Percentiles rank a stretch among this genome's conserved stretches.
Evolutionary conservation across 2,797 vertebrate species (phyloP).

Genomic region (Parambassis ranga): DNA sequence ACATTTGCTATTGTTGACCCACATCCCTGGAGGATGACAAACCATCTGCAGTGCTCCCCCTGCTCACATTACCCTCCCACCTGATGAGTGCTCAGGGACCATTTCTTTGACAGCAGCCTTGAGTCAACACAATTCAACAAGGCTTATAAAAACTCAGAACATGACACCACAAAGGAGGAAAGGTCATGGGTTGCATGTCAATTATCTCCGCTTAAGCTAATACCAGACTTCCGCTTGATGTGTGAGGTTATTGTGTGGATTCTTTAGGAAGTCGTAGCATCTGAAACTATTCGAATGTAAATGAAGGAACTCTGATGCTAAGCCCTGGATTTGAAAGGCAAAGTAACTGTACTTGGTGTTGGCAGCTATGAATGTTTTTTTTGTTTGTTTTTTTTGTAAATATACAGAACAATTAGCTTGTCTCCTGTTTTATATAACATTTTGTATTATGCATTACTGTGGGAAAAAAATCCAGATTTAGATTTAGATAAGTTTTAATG

Average conservation of each 20-base stretch:
- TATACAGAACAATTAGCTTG: not conserved
- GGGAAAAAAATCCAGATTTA: not conserved
- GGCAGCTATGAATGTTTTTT: not conserved
- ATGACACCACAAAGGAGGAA: constrained; percentile 42
- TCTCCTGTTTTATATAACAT: not conserved
- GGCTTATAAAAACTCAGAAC: constrained; percentile 50
- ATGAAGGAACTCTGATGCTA: constrained; percentile 26
- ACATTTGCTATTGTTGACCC: constrained; percentile 52
- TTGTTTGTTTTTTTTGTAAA: not conserved
- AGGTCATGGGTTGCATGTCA: constrained; percentile 53
- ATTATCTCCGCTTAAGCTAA: constrained; percentile 31
- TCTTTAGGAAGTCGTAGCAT: not conserved
- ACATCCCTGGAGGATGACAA: constrained; percentile 64
- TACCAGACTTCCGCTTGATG: constrained; percentile 6
- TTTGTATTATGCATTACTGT: not conserved
- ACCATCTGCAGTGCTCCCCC: constrained; percentile 62
- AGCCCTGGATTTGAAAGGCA: constrained; percentile 68
- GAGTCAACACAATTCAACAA: constrained; percentile 69
- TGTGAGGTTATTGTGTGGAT: not conserved
- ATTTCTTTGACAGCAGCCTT: constrained; percentile 61
- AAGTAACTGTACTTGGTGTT: constrained; percentile 10
- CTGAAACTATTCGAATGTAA: constrained; percentile 34
- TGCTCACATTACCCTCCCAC: constrained; percentile 66
- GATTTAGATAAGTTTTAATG: not conserved
- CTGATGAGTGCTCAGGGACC: constrained; percentile 56